Base-by-base conservation (phyloP, 2,113 vertebrate species). In the Apistogramma diplotaenia region DNA sequence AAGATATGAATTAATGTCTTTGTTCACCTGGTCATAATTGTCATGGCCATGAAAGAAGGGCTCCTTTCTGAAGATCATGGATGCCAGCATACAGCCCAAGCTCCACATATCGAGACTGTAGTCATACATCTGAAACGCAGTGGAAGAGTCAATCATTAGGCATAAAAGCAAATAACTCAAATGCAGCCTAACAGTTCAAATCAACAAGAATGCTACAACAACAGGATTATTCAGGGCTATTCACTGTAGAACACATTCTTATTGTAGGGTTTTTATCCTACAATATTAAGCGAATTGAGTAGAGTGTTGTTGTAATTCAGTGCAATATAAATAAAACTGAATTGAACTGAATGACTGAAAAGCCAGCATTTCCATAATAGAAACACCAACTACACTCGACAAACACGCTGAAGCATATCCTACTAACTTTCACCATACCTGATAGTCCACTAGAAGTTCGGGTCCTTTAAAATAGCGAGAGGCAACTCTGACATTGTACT, bases 91-190 rank as follows among this genome's bases (percentile, higher is more conserved):
- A 81, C 96, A 97, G 27, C 96, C 96, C 84, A 97, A 81, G 83
- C 96, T 97, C 96, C 96, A 97, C 96, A 97, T 96, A 91, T 97
- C 96, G 79, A 97, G 81, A 92, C 96, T 96, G 94, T 97, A 97
- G 94, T 97, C 96, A 53, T 97, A 97, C 96, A 96, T 97, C 96
- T 97, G 40, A 70, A 65, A 25, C 16, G 83, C 4, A 27, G 85
- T 0, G 73, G 0, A 71, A 6, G 75, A 8, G 18, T 25, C 62
- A 67, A 29, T 46, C 8, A 25, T 7, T 3, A 3, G n/a, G n/a
- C n/a, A n/a, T n/a, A n/a, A n/a, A n/a, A n/a, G 1, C 46, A 46
- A 46, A 43, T 4, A 1, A 1, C 35, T 25, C 13, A 43, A 65
- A 61, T 21, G 21, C 59, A 62, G 59, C n/a, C n/a, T 23, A 62